Evolutionary conservation across 2,113 vertebrate genomes (phyloP).

Genomic region (Mastomys coucha): DNA sequence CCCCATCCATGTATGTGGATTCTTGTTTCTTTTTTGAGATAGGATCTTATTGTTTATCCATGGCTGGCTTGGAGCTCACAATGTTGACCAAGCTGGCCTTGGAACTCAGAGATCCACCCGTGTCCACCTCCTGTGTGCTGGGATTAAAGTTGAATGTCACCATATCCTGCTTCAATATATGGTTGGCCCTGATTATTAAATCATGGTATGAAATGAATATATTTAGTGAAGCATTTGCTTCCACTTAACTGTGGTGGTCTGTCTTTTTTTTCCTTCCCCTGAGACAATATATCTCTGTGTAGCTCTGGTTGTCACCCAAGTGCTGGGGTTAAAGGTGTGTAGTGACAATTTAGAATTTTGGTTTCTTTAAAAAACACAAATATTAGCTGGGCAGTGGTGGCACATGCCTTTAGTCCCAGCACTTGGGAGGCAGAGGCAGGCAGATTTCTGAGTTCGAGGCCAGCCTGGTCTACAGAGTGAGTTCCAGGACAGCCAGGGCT

Average conservation of each 20-base stretch:
- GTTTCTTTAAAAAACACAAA: no score
- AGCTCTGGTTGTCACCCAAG: neutral
- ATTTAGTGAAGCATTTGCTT: neutral
- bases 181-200: no score
- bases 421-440: no score
- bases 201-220: rapidly evolving
- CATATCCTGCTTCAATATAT: neutral
- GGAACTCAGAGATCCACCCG: neutral
- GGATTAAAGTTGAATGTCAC: neutral
- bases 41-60: neutral
- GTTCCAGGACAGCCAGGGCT: no score
- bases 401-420: no score
- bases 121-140: neutral
- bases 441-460: no score
- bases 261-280: neutral
- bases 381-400: no score
- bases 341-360: no score
- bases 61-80: neutral
- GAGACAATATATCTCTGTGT: neutral
- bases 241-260: rapidly evolving
- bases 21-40: neutral
- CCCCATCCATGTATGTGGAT: no score
- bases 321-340: neutral
- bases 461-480: no score
- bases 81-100: neutral